Evolutionary conservation across 2,888 invertebrate species (phyloP), one percentile per base, ranked within the genome.

Genomic region (Branchinecta sandiegonensis): DNA sequence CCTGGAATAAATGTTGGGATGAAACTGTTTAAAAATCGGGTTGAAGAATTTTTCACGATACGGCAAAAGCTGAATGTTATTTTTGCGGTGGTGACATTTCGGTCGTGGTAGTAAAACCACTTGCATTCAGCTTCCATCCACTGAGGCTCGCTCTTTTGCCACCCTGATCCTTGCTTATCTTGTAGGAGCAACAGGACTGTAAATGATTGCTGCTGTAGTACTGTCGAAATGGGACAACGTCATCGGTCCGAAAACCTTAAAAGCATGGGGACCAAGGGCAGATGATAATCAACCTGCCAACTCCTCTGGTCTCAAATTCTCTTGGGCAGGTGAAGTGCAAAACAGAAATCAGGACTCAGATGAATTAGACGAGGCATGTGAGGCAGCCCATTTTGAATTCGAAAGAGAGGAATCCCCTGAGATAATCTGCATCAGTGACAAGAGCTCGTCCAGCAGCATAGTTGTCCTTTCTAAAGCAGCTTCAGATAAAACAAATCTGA

Each of bases 391-490:
- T 23, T 56, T 56, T 2, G 63, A 56, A 10, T 56, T 56, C 23
- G 63, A 56, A n/a, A 56, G 63, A 56, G 63, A 56, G 23, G 63
- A 56, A 56, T 56, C 63, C 23, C 63, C 63, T 56, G 63, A 56
- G 23, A 56, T 56, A 56, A 23, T 56, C n/a, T 56, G 63, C 23
- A 23, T 56, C 23, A 56, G 63, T 56, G 63, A 56, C 8, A 56
- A 23, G 23, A 56, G 63, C 63, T 56, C 63, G 8, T 56, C 63
- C n/a, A 56, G 11, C 23, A 56, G 63, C 23, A 56, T 56, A 17
- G 63, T 56, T 56, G 63, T 56, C 23, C 14, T 56, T 23, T 56
- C 63, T 56, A 10, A 23, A 17, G 63, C 14, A 56, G 63, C 63
- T 17, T 56, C 63, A 56, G 63, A 10, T n/a, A n/a, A 10, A 56